Base-by-base conservation (phyloP, 2,888 invertebrate species). In the Creontiades dilutus region DNA sequence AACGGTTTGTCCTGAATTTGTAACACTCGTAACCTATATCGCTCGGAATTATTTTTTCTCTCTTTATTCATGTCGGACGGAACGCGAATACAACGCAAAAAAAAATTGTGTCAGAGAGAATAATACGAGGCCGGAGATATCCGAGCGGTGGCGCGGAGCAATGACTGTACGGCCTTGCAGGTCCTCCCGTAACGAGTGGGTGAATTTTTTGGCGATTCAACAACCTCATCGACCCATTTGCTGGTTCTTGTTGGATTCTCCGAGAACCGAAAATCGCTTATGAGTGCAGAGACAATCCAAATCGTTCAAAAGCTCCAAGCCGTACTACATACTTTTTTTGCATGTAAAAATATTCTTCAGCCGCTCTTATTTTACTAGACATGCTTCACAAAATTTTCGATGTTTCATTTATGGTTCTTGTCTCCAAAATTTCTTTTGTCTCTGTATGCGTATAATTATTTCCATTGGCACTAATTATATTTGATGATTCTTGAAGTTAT, bases 11-110 rank as follows among this genome's bases (percentile, higher is more conserved):
- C 68, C 68, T 68, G 19, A 23, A 68, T 68, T 68, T 27, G 27
- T 5, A 12, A 19, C 68, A 68, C 68, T 68, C 68, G 68, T 68
- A 68, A 68, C 68, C 68, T 19, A 68, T 68, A 68, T 68, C 13
- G 23, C 23, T 23, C 0, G 23, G 23, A 68, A n/a, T n/a, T 4
- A 9, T n/a, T 68, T 23, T 19, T 23, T 9, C 5, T 68, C 52
- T 52, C 7, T 37, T 37, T 37, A 37, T 37, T 37, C 7, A 37
- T 37, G 37, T 37, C 61, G 11, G 16, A 61, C n/a, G 61, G 68
- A 68, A 23, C 19, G 68, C 23, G 27, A 27, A 68, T 23, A 23
- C 12, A 68, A 68, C 68, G 68, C 68, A 68, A 23, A 68, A 57
- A 4, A 37, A 57, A 23, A 23, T 23, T 2, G 61, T 12, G 68